Base-by-base conservation (phyloP, 1,140 invertebrate species). In the Adoxophyes honmai region DNA sequence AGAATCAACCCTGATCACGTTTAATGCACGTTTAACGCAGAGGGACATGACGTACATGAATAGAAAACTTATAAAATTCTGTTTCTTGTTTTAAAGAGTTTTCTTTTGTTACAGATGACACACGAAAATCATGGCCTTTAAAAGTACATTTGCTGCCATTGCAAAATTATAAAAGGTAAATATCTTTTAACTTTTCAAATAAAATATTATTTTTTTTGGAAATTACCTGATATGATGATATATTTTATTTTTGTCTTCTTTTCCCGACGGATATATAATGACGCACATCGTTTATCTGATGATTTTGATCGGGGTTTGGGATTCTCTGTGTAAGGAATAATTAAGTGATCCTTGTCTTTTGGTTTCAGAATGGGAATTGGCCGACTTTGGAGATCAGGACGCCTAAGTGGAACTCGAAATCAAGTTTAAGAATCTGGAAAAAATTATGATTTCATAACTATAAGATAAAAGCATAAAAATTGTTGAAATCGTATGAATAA, bases 181-280 rank as follows among this genome's bases (percentile, higher is more conserved):
- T 63, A 28, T 6, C 21, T 28, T 28, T 28, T 28, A 28, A 28
- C 21, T 6, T 59, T 51, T 54, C 35, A 51, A 56, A 42, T 56
- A 16, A 38, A 14, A 35, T 37, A 42, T 28, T 28, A 3, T 28
- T 28, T 28, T 28, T 28, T 28, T 6, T 28, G 21, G 6, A 28
- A 28, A 28, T 28, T 35, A 10, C 54, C 55, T 59, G 35, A 38
- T 51, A 74, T 80, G 77, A 83, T 83, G 80, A 83, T 60, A 62
- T 35, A 57, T 57, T 61, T 69, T 53, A 59, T 67, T 74, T 79
- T 77, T 81, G 81, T 85, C 81, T 85, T 76, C 73, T 76, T 76
- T 76, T 85, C 81, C 80, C 80, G 80, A 73, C 80, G 67, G 78
- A 83, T 60, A 52, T 35, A 81, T 81, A 65, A 78, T 83, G 80